phyloP scores from a whole-genome alignment of 2,797 vertebrate genomes.

The Xerus rutilus region DNA sequence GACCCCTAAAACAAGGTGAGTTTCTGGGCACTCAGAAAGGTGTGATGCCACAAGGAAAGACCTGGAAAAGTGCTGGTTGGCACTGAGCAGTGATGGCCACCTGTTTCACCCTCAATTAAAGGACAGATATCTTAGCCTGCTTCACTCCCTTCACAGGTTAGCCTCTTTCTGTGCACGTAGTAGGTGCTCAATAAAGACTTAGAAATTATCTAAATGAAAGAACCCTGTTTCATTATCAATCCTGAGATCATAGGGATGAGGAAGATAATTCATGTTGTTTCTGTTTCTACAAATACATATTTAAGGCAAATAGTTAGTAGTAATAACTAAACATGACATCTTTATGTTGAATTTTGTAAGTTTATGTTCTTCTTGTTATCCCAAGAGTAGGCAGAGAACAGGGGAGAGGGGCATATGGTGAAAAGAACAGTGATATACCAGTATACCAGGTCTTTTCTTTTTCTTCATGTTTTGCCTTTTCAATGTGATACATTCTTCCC shows the following conservation, averaged over 20 bases:
- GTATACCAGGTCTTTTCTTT: not conserved
- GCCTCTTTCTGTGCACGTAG: not conserved
- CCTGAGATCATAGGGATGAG: not conserved
- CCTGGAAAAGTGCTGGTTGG: not conserved
- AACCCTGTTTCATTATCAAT: not conserved
- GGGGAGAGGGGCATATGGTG: not conserved
- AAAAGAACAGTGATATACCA: not conserved
- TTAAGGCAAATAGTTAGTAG: not conserved
- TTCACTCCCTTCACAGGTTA: not conserved
- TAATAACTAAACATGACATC: not conserved
- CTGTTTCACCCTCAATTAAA: not conserved
- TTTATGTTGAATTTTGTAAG: not conserved
- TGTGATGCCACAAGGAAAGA: not conserved
- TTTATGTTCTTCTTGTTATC: not conserved
- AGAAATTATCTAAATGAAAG: not conserved
- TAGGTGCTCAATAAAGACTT: not conserved
- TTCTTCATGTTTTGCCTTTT: slow-evolving; percentile 12
- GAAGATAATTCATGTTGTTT: not conserved
- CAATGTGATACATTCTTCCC: not conserved
- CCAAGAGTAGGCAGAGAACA: not conserved
- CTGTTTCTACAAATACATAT: not conserved
- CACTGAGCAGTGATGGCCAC: not conserved
- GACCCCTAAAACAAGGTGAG: not conserved
- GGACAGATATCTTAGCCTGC: not conserved
- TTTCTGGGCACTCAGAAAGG: not conserved